These are phyloP conservation scores for Petrolisthes cinctipes DNA, from an alignment of 2,888 invertebrate species.

Conservation along the genomic window DNA sequence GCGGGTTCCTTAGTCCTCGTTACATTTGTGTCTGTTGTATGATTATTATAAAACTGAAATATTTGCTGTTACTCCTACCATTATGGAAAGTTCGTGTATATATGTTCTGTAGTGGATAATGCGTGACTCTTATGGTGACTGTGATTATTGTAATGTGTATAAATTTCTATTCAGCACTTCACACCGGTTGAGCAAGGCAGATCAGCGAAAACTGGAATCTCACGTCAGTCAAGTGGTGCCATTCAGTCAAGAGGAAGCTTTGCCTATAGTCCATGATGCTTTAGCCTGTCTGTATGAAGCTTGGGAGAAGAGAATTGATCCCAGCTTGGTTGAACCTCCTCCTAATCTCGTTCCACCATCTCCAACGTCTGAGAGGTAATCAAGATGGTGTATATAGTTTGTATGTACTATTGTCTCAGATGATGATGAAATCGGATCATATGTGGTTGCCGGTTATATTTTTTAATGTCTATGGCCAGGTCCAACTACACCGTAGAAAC, in stretches of 20 bases:
- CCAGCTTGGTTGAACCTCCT: constrained; percentile 37
- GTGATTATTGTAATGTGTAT: too few relatives aligned
- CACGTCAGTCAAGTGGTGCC: constrained; percentile 50
- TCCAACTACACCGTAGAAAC: too few relatives aligned
- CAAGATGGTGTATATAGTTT: too few relatives aligned
- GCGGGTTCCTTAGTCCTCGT: too few relatives aligned
- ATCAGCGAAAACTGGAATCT: constrained; percentile 45
- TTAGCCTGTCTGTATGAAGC: constrained; percentile 32
- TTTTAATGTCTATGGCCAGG: too few relatives aligned
- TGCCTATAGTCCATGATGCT: constrained; percentile 26
- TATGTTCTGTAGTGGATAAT: background rate
- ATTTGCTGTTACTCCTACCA: background rate
- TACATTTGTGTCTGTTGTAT: too few relatives aligned
- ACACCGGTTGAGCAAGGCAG: constrained; percentile 59
- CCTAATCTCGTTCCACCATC: background rate
- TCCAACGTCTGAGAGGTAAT: too few relatives aligned
- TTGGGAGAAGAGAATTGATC: constrained; percentile 43
- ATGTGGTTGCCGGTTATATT: too few relatives aligned
- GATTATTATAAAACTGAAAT: background rate
- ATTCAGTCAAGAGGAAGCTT: constrained; percentile 35
- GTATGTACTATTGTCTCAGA: too few relatives aligned
- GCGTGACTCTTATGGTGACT: background rate
- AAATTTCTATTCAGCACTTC: constrained; percentile 36
- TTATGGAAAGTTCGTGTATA: background rate
- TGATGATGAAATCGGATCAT: too few relatives aligned